These are phyloP conservation scores for Bimastos eiseni DNA, from an alignment of 2,888 invertebrate genomes.

Conservation along the genomic window DNA sequence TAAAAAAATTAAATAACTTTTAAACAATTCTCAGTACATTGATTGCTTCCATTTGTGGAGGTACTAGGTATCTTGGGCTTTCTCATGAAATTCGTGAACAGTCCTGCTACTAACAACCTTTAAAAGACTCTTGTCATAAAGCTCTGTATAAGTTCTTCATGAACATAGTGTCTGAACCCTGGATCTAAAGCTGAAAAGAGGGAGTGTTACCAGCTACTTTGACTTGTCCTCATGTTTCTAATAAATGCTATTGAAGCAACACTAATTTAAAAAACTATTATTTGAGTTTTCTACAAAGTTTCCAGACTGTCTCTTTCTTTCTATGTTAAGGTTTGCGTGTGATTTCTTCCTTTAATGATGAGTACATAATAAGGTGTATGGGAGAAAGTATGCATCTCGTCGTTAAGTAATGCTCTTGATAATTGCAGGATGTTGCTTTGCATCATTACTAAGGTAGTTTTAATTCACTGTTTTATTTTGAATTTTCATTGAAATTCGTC, in stretches of 20 bases:
- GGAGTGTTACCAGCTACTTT: too few relatives aligned
- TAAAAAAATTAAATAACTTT: too few relatives aligned
- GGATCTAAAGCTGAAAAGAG: too few relatives aligned
- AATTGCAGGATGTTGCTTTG: background rate
- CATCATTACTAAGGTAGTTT: background rate
- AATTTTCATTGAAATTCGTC: background rate
- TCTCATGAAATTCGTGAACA: too few relatives aligned
- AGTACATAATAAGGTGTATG: too few relatives aligned
- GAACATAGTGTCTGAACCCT: background rate
- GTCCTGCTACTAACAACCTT: background rate
- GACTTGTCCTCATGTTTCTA: background rate
- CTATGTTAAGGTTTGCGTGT: background rate
- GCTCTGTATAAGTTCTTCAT: background rate
- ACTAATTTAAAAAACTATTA: background rate
- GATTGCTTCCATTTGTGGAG: too few relatives aligned
- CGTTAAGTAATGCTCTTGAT: background rate
- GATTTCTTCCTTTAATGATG: too few relatives aligned
- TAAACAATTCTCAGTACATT: too few relatives aligned
- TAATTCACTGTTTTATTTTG: background rate
- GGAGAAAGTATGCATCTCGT: too few relatives aligned
- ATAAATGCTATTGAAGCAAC: background rate
- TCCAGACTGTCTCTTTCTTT: background rate
- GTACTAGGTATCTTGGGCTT: too few relatives aligned
- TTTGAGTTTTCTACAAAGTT: background rate
- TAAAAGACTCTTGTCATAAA: background rate